A percentile compares a stretch with the other conserved stretches of the same genome.
phyloP scores from a whole-genome alignment of 2,113 vertebrate species.

The Aix galericulata region DNA sequence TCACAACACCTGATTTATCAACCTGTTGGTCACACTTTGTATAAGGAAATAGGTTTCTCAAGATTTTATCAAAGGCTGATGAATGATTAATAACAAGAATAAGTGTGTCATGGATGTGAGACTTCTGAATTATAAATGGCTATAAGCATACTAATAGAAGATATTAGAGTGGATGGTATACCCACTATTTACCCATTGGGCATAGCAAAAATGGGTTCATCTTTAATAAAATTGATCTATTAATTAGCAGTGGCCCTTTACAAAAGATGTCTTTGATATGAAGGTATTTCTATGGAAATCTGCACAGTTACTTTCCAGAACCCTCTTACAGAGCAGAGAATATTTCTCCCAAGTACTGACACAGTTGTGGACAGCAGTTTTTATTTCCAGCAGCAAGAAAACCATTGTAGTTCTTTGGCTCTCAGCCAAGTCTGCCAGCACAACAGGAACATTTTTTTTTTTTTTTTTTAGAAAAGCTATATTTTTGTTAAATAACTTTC shows the following conservation, averaged over 20 bases:
- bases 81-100: conserved; percentile 22
- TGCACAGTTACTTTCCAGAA: not conserved
- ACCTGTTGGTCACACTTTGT: not conserved
- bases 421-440: not conserved
- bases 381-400: conserved; percentile 9
- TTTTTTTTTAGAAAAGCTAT: not conserved
- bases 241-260: conserved; percentile 1
- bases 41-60: not conserved
- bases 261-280: not conserved
- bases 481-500: conserved; percentile 31
- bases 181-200: not conserved
- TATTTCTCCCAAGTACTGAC: not conserved
- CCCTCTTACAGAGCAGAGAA: not conserved
- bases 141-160: not conserved
- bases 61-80: conserved; percentile 16
- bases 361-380: not conserved
- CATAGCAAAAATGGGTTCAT: not conserved
- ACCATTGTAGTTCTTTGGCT: not conserved
- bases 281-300: not conserved
- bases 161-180: not conserved
- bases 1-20: not conserved
- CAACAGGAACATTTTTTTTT: not conserved
- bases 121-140: not conserved
- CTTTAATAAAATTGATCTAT: not conserved
- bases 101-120: not conserved